phyloP scores from a whole-genome alignment of 2,888 invertebrate genomes.

The Callimorpha dominula region DNA sequence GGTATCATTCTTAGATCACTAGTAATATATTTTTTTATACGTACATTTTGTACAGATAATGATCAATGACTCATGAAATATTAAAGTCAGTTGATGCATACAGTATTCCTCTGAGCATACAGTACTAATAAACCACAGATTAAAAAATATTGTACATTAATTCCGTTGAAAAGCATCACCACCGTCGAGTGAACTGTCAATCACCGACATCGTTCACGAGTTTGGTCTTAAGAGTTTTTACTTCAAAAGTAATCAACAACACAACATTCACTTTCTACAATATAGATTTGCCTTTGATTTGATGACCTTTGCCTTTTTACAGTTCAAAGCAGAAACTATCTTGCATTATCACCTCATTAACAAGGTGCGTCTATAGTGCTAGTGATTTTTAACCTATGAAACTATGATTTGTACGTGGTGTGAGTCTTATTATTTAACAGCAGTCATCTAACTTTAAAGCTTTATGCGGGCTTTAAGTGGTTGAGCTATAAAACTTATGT shows the following conservation, averaged over 20 bases:
- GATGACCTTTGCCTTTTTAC: background rate
- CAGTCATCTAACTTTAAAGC: too few species aligned
- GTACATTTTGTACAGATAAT: background rate
- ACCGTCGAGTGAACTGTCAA: background rate
- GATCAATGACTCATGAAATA: background rate
- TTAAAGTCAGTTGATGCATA: background rate
- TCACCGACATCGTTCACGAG: background rate
- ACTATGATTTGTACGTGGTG: too few species aligned
- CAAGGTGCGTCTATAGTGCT: too few species aligned
- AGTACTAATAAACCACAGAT: background rate
- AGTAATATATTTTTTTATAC: too few species aligned
- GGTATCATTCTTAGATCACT: too few species aligned
- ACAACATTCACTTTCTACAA: slow-evolving; percentile 1
- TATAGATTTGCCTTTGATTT: background rate
- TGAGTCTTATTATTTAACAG: too few species aligned
- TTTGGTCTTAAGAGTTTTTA: background rate
- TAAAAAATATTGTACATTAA: background rate
- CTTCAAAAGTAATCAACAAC: background rate
- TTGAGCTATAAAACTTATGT: too few species aligned
- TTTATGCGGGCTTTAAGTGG: too few species aligned
- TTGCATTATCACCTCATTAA: too few species aligned
- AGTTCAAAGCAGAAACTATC: too few species aligned
- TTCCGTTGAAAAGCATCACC: background rate
- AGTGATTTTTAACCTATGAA: too few species aligned
- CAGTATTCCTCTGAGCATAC: background rate